Base-by-base conservation (phyloP, 2,888 invertebrate genomes). In the Temnothorax ravouxi region DNA sequence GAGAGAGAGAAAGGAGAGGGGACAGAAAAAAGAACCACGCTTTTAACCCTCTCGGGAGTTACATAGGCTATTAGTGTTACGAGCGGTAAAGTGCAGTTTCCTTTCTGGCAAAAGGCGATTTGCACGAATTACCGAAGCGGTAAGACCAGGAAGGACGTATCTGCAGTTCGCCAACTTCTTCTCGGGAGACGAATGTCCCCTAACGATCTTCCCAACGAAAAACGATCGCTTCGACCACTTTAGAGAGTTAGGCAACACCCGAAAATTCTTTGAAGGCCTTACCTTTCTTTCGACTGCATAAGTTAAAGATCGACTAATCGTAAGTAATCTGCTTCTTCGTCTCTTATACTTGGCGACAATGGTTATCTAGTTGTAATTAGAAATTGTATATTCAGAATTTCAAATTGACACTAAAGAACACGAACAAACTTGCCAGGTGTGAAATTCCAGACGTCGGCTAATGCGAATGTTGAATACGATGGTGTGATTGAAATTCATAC, bases 41-140 rank as follows among this genome's bases (percentile, higher is more conserved):
- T 76, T 38, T 71, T 47, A 61, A 72, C 47, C 18, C 21, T 11
- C 47, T 8, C 18, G 13, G 25, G 59, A 72, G 21, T 80, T 50
- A 38, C 72, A 25, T 38, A 18, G 25, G 47, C 72, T 71, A 61
- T 80, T 80, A 61, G 69, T 21, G 44, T n/a, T 44, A 47, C 72
- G 47, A 59, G 59, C 29, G 56, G 54, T 56, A 56, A 76, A 69
- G 69, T 59, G 38, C 72, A 71, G 47, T 38, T 61, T 47, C 59
- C 38, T 71, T 34, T 54, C 41, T 44, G 47, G 34, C 11, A 71
- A 79, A 59, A 59, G 59, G n/a, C 79, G 79, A 79, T 79, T 79
- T 71, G 44, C 21, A 44, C 77, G 71, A 77, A 69, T 79, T 79
- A 56, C 21, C 59, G 72, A 72, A 72, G 56, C 71, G 79, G 41